These are phyloP conservation scores for Yasuhikotakia modesta DNA, from an alignment of 2,797 vertebrate genomes.

Conservation along the genomic window DNA sequence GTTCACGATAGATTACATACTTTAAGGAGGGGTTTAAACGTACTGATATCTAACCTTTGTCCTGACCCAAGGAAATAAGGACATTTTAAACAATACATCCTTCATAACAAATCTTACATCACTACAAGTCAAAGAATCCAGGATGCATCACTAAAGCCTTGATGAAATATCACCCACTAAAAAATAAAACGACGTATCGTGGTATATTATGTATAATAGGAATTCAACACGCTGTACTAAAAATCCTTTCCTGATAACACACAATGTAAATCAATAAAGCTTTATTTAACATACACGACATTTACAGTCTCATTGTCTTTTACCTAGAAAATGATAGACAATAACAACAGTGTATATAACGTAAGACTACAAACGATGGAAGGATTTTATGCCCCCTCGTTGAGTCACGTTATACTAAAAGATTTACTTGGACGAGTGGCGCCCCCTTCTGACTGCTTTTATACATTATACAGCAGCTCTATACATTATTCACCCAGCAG, in stretches of 20 bases:
- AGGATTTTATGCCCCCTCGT: background rate
- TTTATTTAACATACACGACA: background rate
- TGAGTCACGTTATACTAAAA: slow-evolving; percentile 2
- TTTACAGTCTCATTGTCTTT: background rate
- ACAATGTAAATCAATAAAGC: background rate
- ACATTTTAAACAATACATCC: background rate
- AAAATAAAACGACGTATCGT: background rate
- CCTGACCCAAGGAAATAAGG: background rate
- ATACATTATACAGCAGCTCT: background rate
- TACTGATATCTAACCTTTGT: background rate
- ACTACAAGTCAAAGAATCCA: background rate
- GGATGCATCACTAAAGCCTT: background rate
- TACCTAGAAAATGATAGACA: background rate
- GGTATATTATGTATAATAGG: background rate
- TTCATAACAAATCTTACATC: background rate
- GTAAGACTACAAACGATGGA: background rate
- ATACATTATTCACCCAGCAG: background rate
- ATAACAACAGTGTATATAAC: background rate
- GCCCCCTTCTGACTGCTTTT: slow-evolving; percentile 73
- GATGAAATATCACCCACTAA: background rate
- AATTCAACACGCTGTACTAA: background rate
- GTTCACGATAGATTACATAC: background rate
- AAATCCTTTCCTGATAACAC: background rate
- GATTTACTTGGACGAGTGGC: slow-evolving; percentile 61
- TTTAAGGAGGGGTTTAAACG: slow-evolving; percentile 7